Percentiles rank a stretch among this genome's conserved stretches.
phyloP scores from a whole-genome alignment of 2,113 vertebrate species.

The Seriola dumerili region DNA sequence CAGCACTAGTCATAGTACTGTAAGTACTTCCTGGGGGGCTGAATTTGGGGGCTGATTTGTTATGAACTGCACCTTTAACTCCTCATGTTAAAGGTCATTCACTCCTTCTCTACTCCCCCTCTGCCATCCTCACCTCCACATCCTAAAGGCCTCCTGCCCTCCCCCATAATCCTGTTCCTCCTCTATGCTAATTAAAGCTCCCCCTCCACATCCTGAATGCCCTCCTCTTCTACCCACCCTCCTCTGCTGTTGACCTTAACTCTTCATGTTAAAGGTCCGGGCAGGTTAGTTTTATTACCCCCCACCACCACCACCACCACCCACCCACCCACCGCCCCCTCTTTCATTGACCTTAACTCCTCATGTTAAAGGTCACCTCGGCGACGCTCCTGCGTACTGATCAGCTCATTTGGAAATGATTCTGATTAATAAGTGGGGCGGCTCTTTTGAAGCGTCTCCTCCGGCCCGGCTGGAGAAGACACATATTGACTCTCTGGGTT shows the following conservation, averaged over 20 bases:
- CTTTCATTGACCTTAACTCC: constrained; percentile 55
- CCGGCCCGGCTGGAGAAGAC: constrained; percentile 72
- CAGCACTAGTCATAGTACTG: too few species aligned
- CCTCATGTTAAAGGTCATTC: constrained; percentile 50
- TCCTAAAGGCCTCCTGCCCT: too few species aligned
- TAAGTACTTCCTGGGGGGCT: background rate
- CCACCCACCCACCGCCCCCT: background rate
- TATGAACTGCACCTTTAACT: background rate
- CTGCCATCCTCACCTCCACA: background rate
- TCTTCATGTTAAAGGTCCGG: constrained; percentile 27
- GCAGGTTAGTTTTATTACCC: constrained; percentile 24
- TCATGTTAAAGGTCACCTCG: constrained; percentile 65
- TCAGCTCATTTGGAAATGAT: constrained; percentile 67
- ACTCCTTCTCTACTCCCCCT: background rate
- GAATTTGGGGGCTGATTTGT: too few species aligned
- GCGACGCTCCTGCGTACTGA: constrained; percentile 35
- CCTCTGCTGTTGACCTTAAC: background rate
- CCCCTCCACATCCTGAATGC: background rate
- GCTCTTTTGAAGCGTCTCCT: constrained; percentile 69
- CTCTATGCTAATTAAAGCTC: constrained; percentile 22
- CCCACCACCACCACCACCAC: background rate
- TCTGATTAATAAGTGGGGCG: constrained; percentile 56
- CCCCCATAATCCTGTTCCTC: constrained; percentile 7
- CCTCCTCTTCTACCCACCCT: background rate
- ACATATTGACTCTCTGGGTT: constrained; percentile 73